Evolutionary conservation across 2,888 invertebrate genomes (phyloP).

Genomic region (Folsomia candida): DNA sequence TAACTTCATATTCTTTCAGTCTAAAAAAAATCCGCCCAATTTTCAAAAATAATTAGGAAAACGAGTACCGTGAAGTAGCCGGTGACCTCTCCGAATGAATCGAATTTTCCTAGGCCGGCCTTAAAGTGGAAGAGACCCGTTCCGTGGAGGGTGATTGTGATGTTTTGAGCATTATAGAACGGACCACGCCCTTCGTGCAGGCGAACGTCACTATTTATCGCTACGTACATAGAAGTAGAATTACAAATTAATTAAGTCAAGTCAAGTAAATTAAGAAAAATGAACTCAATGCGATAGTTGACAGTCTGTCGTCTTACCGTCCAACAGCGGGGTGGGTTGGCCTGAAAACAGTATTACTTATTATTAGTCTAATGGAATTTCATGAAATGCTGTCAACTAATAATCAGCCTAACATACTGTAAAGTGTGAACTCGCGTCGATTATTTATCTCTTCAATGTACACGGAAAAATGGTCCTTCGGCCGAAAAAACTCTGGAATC

Average conservation of each 20-base stretch:
- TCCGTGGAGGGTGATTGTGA: constrained; percentile 35
- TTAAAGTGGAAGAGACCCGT: constrained; percentile 47
- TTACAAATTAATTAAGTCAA: too few species aligned
- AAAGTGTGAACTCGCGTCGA: constrained; percentile 28
- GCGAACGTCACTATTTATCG: constrained; percentile 26
- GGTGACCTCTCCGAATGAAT: constrained; percentile 42
- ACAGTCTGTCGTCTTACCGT: too few species aligned
- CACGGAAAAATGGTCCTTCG: constrained; percentile 24
- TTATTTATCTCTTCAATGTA: constrained; percentile 40
- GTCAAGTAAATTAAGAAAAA: too few species aligned
- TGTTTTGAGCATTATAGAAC: constrained; percentile 25
- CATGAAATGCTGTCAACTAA: constrained; percentile 17
- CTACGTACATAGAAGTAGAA: too few species aligned
- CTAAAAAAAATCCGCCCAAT: too few species aligned
- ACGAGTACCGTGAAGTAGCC: constrained; percentile 43
- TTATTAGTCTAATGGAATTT: too few species aligned
- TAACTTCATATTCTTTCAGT: too few species aligned
- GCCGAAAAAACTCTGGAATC: constrained; percentile 19
- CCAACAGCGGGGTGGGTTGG: too few species aligned
- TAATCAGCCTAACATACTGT: neutral
- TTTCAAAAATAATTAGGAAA: too few species aligned
- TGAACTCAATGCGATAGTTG: too few species aligned
- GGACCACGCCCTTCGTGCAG: constrained; percentile 23
- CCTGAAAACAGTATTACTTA: too few species aligned
- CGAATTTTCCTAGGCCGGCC: constrained; percentile 35